Evolutionary conservation across 2,888 invertebrate species (phyloP), one percentile per base, ranked within the genome.

Genomic region (Ypsolopha scabrella): DNA sequence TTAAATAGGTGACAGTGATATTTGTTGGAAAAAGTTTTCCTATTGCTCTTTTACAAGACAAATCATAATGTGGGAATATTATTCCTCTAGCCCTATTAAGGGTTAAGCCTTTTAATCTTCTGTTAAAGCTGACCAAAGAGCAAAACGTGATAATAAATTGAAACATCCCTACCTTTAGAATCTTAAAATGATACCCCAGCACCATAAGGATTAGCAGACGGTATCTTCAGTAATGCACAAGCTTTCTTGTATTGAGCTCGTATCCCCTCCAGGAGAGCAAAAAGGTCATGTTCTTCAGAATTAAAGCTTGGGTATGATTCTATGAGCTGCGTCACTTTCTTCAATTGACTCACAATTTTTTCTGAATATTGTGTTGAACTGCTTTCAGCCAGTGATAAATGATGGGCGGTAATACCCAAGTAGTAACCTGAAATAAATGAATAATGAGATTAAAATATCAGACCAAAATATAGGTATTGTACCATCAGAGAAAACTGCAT

Each of bases 191-290:
- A 88, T 51, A 92, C 77, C 53, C 82, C 82, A 61, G 87, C 87
- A 54, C 75, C 75, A 68, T 90, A 90, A 6, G 90, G 89, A 63
- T 88, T 87, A 0, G 61, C 60, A 0, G 87, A 75, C 58, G 89
- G 76, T 60, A 91, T 87, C 77, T 91, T 93, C 38, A 93, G 70
- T 50, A 92, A 67, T 0, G 92, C 89, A 73, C 92, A 92, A 10
- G 91, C 75, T 64, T 90, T 92, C 59, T 91, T 93, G 67, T 90
- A 93, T 50, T 91, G 88, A 0, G 88, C 88, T 59, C 93, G 88
- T 48, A 95, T 90, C 44, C 80, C 81, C 60, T 92, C 90, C 0
- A 90, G 78, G 50, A 87, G 71, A 2, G 80, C 85, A 51, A 92
- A 63, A 55, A 94, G 89, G 69, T 95, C 93, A 38, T 88, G 72